A percentile compares a stretch with the other conserved stretches of the same genome.
These are phyloP conservation scores for Indicator indicator DNA, from an alignment of 2,113 vertebrate species.

Conservation along the genomic window DNA sequence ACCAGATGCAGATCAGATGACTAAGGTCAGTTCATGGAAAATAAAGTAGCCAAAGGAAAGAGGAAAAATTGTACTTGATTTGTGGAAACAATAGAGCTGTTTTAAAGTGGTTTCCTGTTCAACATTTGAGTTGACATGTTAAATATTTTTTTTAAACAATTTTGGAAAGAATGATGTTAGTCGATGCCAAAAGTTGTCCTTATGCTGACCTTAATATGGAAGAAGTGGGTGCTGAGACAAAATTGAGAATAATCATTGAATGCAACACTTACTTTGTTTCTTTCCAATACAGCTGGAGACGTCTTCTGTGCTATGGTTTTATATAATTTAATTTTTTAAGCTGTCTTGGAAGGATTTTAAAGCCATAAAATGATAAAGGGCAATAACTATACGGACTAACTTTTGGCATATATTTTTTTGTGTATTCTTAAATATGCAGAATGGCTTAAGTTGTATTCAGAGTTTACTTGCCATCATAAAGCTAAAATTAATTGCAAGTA, in stretches of 20 bases:
- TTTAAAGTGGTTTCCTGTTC: not conserved
- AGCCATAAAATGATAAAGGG: not conserved
- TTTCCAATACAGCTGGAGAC: not conserved
- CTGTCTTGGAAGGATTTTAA: not conserved
- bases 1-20: slow-evolving; percentile 98
- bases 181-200: not conserved
- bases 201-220: not conserved
- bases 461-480: not conserved
- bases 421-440: not conserved
- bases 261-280: not conserved
- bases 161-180: not conserved
- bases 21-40: slow-evolving; percentile 83
- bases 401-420: not conserved
- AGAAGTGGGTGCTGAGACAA: not conserved
- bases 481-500: not conserved
- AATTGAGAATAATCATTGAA: not conserved
- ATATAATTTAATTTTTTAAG: not conserved
- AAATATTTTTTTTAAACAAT: not conserved
- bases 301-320: not conserved
- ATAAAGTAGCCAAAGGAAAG: not conserved
- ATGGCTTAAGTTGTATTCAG: not conserved
- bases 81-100: not conserved
- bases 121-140: not conserved
- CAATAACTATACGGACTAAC: not conserved
- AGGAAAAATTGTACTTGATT: not conserved